Percentiles rank a stretch among this genome's conserved stretches.
Evolutionary conservation across 2,888 invertebrate species (phyloP).

Genomic region (Nebria brevicollis): DNA sequence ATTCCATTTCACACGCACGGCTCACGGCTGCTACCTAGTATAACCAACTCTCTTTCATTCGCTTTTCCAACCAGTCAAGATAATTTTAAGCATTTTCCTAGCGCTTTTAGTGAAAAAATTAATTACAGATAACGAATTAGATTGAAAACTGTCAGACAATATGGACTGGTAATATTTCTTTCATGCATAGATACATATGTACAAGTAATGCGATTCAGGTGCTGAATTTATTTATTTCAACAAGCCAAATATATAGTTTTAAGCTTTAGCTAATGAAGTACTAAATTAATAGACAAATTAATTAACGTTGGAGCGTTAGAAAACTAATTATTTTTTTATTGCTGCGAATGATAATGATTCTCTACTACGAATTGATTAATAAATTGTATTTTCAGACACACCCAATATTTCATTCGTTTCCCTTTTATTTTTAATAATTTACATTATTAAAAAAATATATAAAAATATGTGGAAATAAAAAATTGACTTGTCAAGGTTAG

Average conservation of each 20-base stretch:
- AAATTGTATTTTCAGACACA: constrained; percentile 26
- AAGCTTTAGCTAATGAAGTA: constrained; percentile 23
- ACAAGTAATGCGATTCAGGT: too few species aligned
- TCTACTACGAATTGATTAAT: constrained; percentile 28
- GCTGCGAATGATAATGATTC: constrained; percentile 18
- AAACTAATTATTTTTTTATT: constrained; percentile 38
- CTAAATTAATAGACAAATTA: constrained; percentile 40
- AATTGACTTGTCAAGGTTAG: constrained; percentile 22
- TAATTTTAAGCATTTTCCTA: constrained; percentile 45
- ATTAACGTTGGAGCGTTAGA: constrained; percentile 36
- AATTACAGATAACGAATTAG: constrained; percentile 46
- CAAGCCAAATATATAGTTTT: neutral
- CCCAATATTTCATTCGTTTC: neutral
- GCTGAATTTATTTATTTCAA: neutral
- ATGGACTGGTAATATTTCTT: neutral
- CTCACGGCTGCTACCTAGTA: neutral
- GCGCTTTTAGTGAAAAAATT: constrained; percentile 45
- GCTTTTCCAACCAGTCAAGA: constrained; percentile 16
- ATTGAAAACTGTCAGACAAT: constrained; percentile 40
- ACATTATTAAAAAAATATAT: neutral
- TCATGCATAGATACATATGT: neutral
- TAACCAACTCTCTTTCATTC: neutral
- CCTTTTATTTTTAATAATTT: neutral
- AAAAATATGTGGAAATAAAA: neutral
- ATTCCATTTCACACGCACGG: constrained; percentile 24